phyloP scores from a whole-genome alignment of 2,113 vertebrate species.

The Dipodomys merriami region DNA sequence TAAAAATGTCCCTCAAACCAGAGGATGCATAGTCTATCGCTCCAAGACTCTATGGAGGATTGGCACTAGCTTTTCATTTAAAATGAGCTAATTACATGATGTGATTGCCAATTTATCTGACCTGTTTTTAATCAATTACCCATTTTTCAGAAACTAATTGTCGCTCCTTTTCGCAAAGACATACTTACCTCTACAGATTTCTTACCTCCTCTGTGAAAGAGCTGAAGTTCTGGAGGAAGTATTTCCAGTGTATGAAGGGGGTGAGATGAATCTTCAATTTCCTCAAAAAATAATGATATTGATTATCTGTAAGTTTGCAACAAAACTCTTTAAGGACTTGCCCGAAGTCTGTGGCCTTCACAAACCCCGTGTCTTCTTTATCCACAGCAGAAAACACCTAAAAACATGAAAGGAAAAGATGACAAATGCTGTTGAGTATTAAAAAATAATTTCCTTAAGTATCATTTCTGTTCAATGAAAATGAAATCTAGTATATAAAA shows the following conservation, averaged over 20 bases:
- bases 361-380: conserved; percentile 78
- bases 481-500: accelerated
- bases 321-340: conserved; percentile 86
- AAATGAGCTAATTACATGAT: background rate
- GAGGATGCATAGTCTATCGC: background rate
- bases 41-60: background rate
- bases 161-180: conserved; percentile 16
- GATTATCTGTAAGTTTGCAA: conserved; percentile 81
- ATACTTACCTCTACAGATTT: accelerated
- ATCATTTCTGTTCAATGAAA: background rate
- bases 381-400: conserved; percentile 86
- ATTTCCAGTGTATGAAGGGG: conserved; percentile 82
- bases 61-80: background rate
- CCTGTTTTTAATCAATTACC: background rate
- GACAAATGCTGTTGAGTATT: background rate
- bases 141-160: background rate
- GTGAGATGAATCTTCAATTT: conserved; percentile 79
- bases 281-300: conserved; percentile 85
- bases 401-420: background rate
- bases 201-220: conserved; percentile 80
- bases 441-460: background rate
- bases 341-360: conserved; percentile 83
- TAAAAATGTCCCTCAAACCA: background rate
- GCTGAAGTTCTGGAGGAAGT: conserved; percentile 84
- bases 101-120: background rate